Conservation (phyloP, 2,888 invertebrate genomes). For the Orchestes rusci region DNA sequence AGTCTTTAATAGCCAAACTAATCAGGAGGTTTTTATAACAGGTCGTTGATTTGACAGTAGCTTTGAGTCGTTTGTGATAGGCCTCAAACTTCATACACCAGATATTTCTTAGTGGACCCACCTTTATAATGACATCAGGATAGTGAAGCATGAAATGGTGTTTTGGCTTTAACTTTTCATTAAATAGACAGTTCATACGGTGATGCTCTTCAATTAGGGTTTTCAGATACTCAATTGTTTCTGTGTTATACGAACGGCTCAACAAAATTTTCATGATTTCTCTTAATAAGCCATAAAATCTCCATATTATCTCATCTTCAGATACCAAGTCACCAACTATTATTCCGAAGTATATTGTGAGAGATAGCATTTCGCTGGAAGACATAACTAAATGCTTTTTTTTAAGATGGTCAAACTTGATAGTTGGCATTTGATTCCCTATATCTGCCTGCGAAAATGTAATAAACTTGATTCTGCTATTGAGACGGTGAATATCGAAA, state of each 20-base stretch:
- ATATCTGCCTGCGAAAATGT: conserved; percentile 3
- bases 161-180: conserved; percentile 17
- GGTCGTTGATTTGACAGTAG: background rate
- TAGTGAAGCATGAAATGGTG: conserved; percentile 21
- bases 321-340: conserved; percentile 3
- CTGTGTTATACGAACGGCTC: too few relatives aligned
- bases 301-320: background rate
- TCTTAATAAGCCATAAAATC: background rate
- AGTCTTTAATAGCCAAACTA: conserved; percentile 5
- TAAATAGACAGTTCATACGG: background rate
- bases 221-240: too few relatives aligned
- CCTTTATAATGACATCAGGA: conserved; percentile 12
- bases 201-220: too few relatives aligned
- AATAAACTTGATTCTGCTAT: conserved; percentile 10
- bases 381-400: conserved; percentile 8
- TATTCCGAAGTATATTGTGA: conserved; percentile 1
- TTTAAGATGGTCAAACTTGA: conserved; percentile 9
- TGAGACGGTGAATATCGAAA: background rate
- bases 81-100: conserved; percentile 17
- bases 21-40: conserved; percentile 3
- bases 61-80: conserved; percentile 3
- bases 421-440: conserved; percentile 8
- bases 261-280: conserved; percentile 1
- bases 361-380: conserved; percentile 10
- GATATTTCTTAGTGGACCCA: conserved; percentile 18